Conservation (phyloP, 2,113 vertebrate species). For the Ammodytes dubius region DNA sequence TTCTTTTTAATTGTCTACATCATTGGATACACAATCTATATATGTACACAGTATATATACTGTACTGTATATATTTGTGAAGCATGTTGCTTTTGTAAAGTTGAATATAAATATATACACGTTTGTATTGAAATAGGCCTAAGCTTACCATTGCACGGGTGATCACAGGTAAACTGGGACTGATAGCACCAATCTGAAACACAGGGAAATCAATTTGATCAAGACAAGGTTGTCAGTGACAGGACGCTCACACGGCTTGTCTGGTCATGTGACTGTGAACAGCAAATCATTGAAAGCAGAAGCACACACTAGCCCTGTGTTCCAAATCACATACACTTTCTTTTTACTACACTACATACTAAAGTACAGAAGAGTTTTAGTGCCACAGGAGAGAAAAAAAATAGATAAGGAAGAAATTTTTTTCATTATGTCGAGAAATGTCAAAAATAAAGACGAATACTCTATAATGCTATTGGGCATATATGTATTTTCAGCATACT, state of each 20-base stretch:
- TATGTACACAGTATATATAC: too few species aligned
- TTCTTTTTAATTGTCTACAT: not conserved
- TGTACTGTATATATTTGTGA: not conserved
- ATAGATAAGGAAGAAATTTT: too few species aligned
- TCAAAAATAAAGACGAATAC: too few species aligned
- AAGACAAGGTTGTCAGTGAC: not conserved
- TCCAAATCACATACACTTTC: too few species aligned
- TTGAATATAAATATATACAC: not conserved
- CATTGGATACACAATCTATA: not conserved
- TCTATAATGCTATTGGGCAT: too few species aligned
- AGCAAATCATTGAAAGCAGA: not conserved
- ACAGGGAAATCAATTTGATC: constrained; percentile 4
- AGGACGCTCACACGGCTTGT: not conserved
- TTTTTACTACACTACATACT: too few species aligned
- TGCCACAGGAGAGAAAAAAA: too few species aligned
- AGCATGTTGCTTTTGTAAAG: not conserved
- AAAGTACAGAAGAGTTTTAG: too few species aligned
- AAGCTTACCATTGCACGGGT: constrained; percentile 79
- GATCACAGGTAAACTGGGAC: constrained; percentile 77
- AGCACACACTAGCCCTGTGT: not conserved
- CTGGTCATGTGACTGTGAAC: too few species aligned
- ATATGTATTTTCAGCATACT: too few species aligned
- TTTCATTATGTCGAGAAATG: too few species aligned
- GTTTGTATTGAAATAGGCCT: constrained; percentile 30
- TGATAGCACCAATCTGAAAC: constrained; percentile 85